Percentiles rank a stretch among this genome's conserved stretches.
These are phyloP conservation scores for Oreocharis arfaki DNA, from an alignment of 2,113 vertebrate genomes.

Conservation along the genomic window DNA sequence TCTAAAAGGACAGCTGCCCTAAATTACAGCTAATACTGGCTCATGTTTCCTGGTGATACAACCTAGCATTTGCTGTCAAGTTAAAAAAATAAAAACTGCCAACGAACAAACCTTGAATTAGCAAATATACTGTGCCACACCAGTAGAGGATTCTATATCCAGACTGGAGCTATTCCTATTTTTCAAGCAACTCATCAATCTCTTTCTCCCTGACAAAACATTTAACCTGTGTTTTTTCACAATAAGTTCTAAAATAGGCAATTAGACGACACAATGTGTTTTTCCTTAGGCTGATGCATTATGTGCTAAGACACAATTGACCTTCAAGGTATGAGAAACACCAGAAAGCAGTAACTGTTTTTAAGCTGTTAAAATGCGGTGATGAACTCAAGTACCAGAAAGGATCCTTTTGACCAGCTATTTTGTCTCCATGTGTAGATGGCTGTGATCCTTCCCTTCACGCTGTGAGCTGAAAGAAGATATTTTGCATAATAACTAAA, in stretches of 20 bases:
- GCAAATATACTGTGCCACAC: background rate
- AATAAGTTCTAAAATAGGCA: slow-evolving; percentile 3
- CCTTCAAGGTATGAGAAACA: slow-evolving; percentile 1
- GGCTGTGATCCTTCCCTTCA: background rate
- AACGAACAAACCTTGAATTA: background rate
- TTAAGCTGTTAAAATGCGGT: background rate
- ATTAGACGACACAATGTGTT: background rate
- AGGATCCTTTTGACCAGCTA: background rate
- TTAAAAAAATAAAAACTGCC: background rate
- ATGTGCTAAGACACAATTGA: slow-evolving; percentile 7
- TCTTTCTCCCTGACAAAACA: slow-evolving; percentile 7
- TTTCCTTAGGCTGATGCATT: slow-evolving; percentile 13
- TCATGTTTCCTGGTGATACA: background rate
- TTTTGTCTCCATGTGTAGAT: background rate
- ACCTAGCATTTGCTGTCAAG: background rate
- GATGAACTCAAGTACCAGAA: background rate
- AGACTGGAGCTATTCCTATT: background rate
- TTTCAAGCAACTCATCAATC: slow-evolving; percentile 19
- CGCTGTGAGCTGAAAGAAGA: background rate
- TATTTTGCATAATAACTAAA: background rate
- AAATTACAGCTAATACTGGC: background rate
- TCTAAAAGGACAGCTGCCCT: background rate
- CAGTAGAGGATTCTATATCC: background rate
- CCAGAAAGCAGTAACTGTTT: background rate
- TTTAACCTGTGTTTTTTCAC: slow-evolving; percentile 46